Conservation (phyloP, 2,797 vertebrate species). For the Pseudocheirus occidentalis region DNA sequence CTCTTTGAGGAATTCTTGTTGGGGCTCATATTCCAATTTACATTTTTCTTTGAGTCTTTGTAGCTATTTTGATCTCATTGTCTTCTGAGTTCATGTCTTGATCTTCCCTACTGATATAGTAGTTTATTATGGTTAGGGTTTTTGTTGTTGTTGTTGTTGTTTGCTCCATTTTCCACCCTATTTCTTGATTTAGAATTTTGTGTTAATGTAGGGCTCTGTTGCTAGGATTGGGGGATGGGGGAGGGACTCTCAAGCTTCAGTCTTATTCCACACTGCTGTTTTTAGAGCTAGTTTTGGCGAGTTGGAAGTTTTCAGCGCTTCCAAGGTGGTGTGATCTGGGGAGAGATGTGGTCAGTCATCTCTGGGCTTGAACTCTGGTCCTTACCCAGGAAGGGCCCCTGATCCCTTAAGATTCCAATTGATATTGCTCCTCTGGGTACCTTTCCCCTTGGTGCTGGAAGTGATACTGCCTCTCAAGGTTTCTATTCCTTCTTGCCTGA, state of each 20-base stretch:
- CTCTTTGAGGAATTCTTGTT: not conserved
- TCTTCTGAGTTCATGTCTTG: not conserved
- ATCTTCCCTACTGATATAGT: not conserved
- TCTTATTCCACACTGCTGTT: not conserved
- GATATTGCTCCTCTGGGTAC: not conserved
- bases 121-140: not conserved
- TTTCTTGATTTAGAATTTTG: not conserved
- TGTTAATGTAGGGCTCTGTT: not conserved
- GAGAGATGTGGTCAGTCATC: not conserved
- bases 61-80: not conserved
- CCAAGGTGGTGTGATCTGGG: not conserved
- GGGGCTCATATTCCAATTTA: not conserved
- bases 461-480: not conserved
- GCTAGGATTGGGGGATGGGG: accelerated
- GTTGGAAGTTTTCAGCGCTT: not conserved
- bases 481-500: not conserved
- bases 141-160: not conserved
- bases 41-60: not conserved
- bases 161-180: not conserved
- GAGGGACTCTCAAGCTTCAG: not conserved
- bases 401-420: not conserved
- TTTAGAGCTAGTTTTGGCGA: not conserved
- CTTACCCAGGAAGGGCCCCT: not conserved
- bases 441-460: not conserved
- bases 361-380: not conserved